Base-by-base conservation (phyloP, 2,888 invertebrate species). In the Leistus spinibarbis region DNA sequence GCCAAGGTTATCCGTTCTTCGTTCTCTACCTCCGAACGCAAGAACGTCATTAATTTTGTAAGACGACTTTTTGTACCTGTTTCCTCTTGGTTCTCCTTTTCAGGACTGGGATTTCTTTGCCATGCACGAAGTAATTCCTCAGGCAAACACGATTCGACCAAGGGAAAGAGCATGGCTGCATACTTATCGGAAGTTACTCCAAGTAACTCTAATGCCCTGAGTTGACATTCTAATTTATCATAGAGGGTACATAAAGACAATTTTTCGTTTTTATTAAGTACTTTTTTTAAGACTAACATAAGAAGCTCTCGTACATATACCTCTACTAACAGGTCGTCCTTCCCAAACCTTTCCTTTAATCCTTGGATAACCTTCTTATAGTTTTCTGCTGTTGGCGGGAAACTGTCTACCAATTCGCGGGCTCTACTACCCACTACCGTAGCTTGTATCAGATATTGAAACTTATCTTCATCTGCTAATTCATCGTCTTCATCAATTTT, bases 11-110 rank as follows among this genome's bases (percentile, higher is more conserved):
- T 76, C 13, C 78, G 54, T 54, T 81, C 76, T 69, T 80, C 79
- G 24, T 75, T 77, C 63, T 80, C 80, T n/a, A 80, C 79, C 57
- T 81, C 80, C n/a, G 53, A 60, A 60, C 77, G 77, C 13, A 80
- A 67, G 76, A 81, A 80, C 5, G 23, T 22, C 76, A 80, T 77
- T 24, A 72, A 22, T 3, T 23, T n/a, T 7, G 5, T 72, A n/a
- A 65, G 27, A 24, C 65, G 16, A 53, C 20, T 23, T 40, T 70
- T 60, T 4, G 40, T 7, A 23, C 63, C 40, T 20, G 54, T 22
- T 20, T 23, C 5, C 3, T 13, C 7, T 13, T 7, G 2, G 4
- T 10, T 23, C 60, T 10, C 20, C 23, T 3, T 3, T 2, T 23
- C 19, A n/a, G 13, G 22, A 23, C n/a, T 10, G 13, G 22, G 77